Conservation (phyloP, 2,888 invertebrate species). For the Idaea biselata region DNA sequence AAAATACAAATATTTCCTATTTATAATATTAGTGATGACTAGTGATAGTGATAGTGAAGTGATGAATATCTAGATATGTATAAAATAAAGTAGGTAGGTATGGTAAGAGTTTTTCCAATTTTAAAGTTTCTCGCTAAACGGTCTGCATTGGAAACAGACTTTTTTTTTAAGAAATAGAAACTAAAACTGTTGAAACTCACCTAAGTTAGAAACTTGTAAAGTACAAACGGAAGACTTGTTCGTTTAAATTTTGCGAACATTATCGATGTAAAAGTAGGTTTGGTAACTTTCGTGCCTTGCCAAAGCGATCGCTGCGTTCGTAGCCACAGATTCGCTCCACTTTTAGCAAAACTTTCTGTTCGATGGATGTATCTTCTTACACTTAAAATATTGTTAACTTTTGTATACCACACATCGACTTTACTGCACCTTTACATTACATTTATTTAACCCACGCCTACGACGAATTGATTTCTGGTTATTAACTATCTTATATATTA, state of each 20-base stretch:
- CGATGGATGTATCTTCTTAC: constrained; percentile 8
- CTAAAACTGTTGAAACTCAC: constrained; percentile 11
- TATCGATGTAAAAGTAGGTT: constrained; percentile 40
- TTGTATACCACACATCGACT: neutral
- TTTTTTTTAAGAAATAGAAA: no score
- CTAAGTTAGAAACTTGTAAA: constrained; percentile 6
- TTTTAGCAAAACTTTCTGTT: constrained; percentile 55
- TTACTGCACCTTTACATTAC: neutral
- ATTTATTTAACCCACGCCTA: neutral
- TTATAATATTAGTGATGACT: no score
- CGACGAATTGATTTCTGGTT: neutral
- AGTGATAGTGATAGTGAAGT: no score
- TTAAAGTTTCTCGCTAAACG: neutral
- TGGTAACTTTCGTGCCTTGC: constrained; percentile 53
- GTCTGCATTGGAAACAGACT: no score
- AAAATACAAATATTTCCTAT: no score
- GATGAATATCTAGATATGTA: no score
- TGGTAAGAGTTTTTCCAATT: no score
- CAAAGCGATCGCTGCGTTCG: constrained; percentile 41
- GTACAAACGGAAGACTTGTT: constrained; percentile 1
- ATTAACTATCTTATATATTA: no score
- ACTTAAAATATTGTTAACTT: no score
- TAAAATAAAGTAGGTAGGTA: no score
- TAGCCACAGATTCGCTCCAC: constrained; percentile 47
- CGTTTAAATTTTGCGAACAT: constrained; percentile 20